phyloP scores from a whole-genome alignment of 2,888 invertebrate genomes.

The Campoplex capitator region DNA sequence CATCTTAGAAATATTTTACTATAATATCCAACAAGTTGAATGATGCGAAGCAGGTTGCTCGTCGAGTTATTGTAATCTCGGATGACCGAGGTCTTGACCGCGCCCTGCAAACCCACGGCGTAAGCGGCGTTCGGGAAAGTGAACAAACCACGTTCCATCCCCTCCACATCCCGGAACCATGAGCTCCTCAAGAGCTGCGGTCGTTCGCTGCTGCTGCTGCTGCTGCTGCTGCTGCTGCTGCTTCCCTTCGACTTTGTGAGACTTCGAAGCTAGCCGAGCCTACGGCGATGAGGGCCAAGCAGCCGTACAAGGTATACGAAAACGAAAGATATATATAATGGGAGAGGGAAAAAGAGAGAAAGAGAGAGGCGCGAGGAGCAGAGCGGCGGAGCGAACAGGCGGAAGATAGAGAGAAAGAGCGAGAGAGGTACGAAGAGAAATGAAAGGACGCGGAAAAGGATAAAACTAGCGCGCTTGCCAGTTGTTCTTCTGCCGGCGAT shows the following conservation, averaged over 20 bases:
- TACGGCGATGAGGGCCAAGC: slow-evolving; percentile 60
- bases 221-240: slow-evolving; percentile 40
- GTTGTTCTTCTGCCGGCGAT: neutral
- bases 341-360: neutral
- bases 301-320: slow-evolving; percentile 15
- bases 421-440: neutral
- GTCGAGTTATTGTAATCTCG: slow-evolving; percentile 54
- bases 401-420: neutral
- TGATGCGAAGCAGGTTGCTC: slow-evolving; percentile 9
- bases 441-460: neutral
- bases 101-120: slow-evolving; percentile 81
- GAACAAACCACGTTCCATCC: slow-evolving; percentile 85
- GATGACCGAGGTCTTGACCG: slow-evolving; percentile 82
- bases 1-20: too few species aligned
- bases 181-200: slow-evolving; percentile 47
- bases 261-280: slow-evolving; percentile 73
- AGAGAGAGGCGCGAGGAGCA: neutral
- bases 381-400: neutral
- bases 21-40: neutral
- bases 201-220: neutral
- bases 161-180: slow-evolving; percentile 77
- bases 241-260: slow-evolving; percentile 66
- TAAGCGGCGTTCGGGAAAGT: slow-evolving; percentile 83
- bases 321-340: slow-evolving; percentile 9
- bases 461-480: neutral